A percentile compares a stretch with the other conserved stretches of the same genome.
Evolutionary conservation across 2,888 invertebrate genomes (phyloP).

Genomic region (Noctua pronuba): DNA sequence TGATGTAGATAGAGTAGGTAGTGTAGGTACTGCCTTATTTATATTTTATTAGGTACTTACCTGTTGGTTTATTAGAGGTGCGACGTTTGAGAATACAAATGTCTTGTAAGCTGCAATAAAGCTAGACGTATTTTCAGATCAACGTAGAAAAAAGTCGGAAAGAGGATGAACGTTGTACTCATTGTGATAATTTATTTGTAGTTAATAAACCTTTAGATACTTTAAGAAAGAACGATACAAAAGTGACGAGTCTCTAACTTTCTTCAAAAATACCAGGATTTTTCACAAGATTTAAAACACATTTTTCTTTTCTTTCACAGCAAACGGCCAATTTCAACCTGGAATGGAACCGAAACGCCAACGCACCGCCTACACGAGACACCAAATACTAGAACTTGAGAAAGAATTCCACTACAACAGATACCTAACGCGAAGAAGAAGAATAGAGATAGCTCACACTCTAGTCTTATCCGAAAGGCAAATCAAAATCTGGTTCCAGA

Average conservation of each 20-base stretch:
- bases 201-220: neutral
- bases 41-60: slow-evolving; percentile 35
- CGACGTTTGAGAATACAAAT: neutral
- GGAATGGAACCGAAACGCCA: slow-evolving; percentile 99
- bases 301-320: slow-evolving; percentile 90
- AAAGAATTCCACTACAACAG: slow-evolving; percentile 99
- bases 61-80: slow-evolving; percentile 30
- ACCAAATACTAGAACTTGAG: slow-evolving; percentile 99
- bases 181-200: neutral
- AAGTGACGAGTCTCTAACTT: neutral
- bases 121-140: neutral
- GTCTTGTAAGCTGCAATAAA: neutral
- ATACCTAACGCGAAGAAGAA: slow-evolving; percentile 97
- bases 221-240: neutral
- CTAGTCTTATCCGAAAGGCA: slow-evolving; percentile 97
- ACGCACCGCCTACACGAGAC: slow-evolving; percentile 98
- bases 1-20: slow-evolving; percentile 57
- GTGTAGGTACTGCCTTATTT: slow-evolving; percentile 61
- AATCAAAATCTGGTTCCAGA: slow-evolving; percentile 97
- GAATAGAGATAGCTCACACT: slow-evolving; percentile 99
- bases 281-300: neutral
- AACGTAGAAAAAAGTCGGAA: neutral
- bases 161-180: neutral
- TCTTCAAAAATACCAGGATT: neutral
- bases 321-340: slow-evolving; percentile 96